phyloP scores from a whole-genome alignment of 2,797 vertebrate genomes.

The Helarctos malayanus region DNA sequence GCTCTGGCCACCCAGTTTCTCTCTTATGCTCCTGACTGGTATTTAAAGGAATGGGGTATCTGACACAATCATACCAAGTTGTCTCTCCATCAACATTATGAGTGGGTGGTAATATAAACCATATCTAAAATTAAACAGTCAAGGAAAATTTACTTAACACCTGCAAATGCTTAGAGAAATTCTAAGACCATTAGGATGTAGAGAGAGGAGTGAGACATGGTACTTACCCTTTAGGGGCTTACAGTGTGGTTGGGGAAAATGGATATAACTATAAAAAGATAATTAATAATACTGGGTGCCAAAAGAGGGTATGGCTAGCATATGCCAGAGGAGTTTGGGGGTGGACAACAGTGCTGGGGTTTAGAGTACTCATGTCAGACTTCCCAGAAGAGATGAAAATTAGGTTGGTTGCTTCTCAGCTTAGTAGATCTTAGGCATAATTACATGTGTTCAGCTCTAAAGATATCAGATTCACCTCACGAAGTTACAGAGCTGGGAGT shows the following conservation, averaged over 20 bases:
- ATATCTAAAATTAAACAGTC: not conserved
- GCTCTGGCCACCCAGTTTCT: not conserved
- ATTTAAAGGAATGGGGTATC: not conserved
- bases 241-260: not conserved
- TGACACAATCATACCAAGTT: not conserved
- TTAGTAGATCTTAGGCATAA: not conserved
- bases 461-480: not conserved
- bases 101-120: not conserved
- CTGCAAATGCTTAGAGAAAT: not conserved
- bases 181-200: not conserved
- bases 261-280: not conserved
- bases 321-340: not conserved
- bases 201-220: not conserved
- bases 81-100: not conserved
- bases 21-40: not conserved
- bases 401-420: not conserved
- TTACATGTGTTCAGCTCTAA: not conserved
- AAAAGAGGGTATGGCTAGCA: not conserved
- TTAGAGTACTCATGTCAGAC: not conserved
- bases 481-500: not conserved
- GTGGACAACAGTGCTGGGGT: not conserved
- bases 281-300: not conserved
- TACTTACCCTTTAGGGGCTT: not conserved
- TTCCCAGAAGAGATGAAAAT: not conserved
- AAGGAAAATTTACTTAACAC: not conserved